A percentile compares a stretch with the other conserved stretches of the same genome.
Evolutionary conservation across 2,888 invertebrate genomes (phyloP).

Genomic region (Plemyria rubiginata): DNA sequence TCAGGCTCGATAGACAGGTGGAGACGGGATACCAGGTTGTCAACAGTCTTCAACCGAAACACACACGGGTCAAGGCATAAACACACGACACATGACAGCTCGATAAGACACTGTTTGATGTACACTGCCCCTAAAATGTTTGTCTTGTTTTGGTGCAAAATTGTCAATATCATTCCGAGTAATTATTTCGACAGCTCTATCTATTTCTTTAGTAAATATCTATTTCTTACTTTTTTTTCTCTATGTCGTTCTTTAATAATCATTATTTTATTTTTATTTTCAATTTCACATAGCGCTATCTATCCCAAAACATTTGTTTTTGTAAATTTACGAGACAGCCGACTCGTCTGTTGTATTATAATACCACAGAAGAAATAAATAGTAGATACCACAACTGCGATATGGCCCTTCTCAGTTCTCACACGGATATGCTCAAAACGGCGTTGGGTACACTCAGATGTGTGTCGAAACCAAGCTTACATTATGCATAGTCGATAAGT

Average conservation of each 20-base stretch:
- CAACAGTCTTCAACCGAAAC: constrained; percentile 25
- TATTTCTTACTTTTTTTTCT: too few relatives aligned
- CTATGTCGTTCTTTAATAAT: too few relatives aligned
- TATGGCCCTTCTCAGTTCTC: constrained; percentile 7
- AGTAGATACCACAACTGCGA: neutral
- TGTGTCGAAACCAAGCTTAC: too few relatives aligned
- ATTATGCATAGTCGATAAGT: too few relatives aligned
- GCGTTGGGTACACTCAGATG: too few relatives aligned
- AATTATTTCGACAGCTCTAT: too few relatives aligned
- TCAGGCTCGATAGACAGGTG: constrained; percentile 16
- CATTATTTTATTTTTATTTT: too few relatives aligned
- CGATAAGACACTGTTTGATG: neutral
- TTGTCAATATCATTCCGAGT: neutral
- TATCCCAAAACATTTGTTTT: too few relatives aligned
- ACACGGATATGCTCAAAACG: neutral
- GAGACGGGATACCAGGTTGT: constrained; percentile 23
- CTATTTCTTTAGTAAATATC: too few relatives aligned
- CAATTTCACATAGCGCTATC: too few relatives aligned
- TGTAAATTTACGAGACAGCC: too few relatives aligned
- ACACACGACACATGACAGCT: constrained; percentile 21
- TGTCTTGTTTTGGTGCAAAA: constrained; percentile 1
- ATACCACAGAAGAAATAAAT: too few relatives aligned
- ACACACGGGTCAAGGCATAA: constrained; percentile 25
- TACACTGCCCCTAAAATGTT: constrained; percentile 3
- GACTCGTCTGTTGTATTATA: constrained; percentile 18